Evolutionary conservation across 2,888 invertebrate genomes (phyloP).

Genomic region (Ornithoptera alexandrae): DNA sequence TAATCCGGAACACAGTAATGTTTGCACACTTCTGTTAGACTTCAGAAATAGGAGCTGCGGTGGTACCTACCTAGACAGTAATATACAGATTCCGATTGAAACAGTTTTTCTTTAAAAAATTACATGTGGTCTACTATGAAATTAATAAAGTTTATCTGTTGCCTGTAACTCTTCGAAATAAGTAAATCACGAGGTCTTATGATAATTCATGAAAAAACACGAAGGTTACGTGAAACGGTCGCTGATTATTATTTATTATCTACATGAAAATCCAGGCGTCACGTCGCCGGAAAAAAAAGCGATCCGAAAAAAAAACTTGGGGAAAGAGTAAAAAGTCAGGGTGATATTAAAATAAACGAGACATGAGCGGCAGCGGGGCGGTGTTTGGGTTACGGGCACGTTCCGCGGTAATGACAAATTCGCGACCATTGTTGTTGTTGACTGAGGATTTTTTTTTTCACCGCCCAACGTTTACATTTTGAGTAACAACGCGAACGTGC

Average conservation of each 20-base stretch:
- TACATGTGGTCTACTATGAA: slow-evolving; percentile 51
- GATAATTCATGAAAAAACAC: slow-evolving; percentile 44
- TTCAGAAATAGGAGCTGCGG: too few species aligned
- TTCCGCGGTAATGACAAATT: slow-evolving; percentile 70
- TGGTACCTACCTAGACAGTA: too few species aligned
- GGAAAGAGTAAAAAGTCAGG: slow-evolving; percentile 66
- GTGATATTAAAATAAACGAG: slow-evolving; percentile 69
- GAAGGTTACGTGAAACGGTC: slow-evolving; percentile 39
- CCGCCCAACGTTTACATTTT: slow-evolving; percentile 64
- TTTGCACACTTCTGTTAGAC: too few species aligned
- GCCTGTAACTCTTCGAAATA: slow-evolving; percentile 4
- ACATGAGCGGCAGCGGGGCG: slow-evolving; percentile 52
- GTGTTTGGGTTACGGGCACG: slow-evolving; percentile 71
- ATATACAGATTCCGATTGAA: slow-evolving; percentile 14
- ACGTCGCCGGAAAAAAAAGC: slow-evolving; percentile 56
- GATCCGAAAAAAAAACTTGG: slow-evolving; percentile 44
- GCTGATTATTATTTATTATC: slow-evolving; percentile 41
- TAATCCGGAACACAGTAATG: too few species aligned
- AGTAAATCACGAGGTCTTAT: slow-evolving; percentile 54
- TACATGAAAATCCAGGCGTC: slow-evolving; percentile 55
- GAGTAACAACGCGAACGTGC: slow-evolving; percentile 69
- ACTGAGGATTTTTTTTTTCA: slow-evolving; percentile 69
- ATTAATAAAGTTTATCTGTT: slow-evolving; percentile 36
- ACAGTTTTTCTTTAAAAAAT: slow-evolving; percentile 54
- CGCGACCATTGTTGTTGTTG: slow-evolving; percentile 66